Evolutionary conservation across 2,888 invertebrate species (phyloP), one percentile per base, ranked within the genome.

Genomic region (Amiota minor): DNA sequence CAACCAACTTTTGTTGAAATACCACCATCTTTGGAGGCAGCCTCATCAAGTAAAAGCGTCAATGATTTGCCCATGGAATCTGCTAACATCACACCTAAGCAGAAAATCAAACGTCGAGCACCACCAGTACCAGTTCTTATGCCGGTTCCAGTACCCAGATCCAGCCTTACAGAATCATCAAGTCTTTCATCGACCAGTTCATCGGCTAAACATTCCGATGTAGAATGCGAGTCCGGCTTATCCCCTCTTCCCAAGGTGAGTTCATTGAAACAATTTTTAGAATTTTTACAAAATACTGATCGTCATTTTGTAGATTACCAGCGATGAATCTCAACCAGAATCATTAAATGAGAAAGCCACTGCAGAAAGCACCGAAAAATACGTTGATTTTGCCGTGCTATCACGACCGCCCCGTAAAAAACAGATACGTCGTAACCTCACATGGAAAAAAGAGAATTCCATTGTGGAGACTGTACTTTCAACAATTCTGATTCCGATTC

Each of bases 401-500:
- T 61, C 81, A 50, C 83, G 88, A 1, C 82, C 86, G 9, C 78
- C 81, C 23, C 86, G 88, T 6, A 88, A 84, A 75, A 88, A 85
- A 83, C 89, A 88, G 74, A 78, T 86, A 73, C 87, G 87, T 6
- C 86, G 85, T 50, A 83, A 81, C 0, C 71, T 86, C 3, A 80
- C 82, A 11, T 86, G 82, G 85, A 86, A 86, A 70, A 88, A 87
- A 71, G 88, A 88, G n/a, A 81, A 77, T 46, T 83, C 82, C 0
- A 84, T 84, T 69, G 79, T 84, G 6, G 87, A 86, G 61, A 80
- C 81, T 20, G 82, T 83, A 16, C 72, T 78, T 0, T 77, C 85
- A 2, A 81, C 80, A 9, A 87, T n/a, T n/a, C 88, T 1, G 89
- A 89, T 61, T 88, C 88, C 0, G 89, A 89, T 3, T 80, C 85